phyloP scores from a whole-genome alignment of 2,888 invertebrate genomes.

The Euzophera pinguis region DNA sequence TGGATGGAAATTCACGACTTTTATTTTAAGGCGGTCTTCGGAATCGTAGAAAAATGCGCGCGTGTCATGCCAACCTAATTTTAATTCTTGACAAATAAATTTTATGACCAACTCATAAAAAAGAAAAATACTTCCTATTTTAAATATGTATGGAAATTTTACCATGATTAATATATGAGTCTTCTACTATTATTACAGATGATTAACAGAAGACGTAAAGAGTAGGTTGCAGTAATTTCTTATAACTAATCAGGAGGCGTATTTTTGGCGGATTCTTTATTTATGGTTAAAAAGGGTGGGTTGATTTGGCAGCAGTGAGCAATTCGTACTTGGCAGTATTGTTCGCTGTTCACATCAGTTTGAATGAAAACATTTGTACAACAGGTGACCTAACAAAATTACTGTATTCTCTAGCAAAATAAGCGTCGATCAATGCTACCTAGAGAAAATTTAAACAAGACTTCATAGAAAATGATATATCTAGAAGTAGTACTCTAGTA shows the following conservation, averaged over 20 bases:
- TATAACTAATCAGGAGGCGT: not conserved
- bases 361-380: slow-evolving; percentile 1
- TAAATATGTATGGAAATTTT: no score
- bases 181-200: not conserved
- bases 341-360: not conserved
- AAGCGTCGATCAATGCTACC: no score
- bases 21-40: slow-evolving; percentile 51
- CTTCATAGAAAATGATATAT: no score
- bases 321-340: slow-evolving; percentile 1
- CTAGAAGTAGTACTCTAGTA: no score
- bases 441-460: no score
- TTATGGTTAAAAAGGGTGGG: slow-evolving; percentile 6
- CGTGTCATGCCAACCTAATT: slow-evolving; percentile 34
- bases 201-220: not conserved
- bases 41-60: slow-evolving; percentile 43
- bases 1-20: slow-evolving; percentile 63
- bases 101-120: no score
- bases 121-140: no score
- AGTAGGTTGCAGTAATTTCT: not conserved
- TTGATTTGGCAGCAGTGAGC: slow-evolving; percentile 1
- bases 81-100: slow-evolving; percentile 46
- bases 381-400: not conserved
- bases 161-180: not conserved
- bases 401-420: no score
- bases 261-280: not conserved